Evolutionary conservation across 2,888 invertebrate genomes (phyloP).

Genomic region (Cremastobaeus sp.): DNA sequence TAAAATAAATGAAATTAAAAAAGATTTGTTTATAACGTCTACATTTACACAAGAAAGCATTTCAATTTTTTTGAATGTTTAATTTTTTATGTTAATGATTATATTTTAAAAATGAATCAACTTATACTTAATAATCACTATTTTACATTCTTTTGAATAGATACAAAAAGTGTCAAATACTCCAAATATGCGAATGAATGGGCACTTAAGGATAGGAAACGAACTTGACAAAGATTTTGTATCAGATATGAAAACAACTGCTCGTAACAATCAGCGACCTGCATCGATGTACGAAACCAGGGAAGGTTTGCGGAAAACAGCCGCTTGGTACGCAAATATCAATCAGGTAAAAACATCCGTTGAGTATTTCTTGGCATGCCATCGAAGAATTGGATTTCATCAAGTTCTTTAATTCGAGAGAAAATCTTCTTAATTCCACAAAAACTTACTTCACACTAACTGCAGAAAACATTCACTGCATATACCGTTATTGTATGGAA

Average conservation of each 20-base stretch:
- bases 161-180: constrained; percentile 59
- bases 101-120: too few relatives aligned
- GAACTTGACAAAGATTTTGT: constrained; percentile 79
- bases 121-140: neutral
- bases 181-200: constrained; percentile 68
- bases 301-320: constrained; percentile 83
- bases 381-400: too few relatives aligned
- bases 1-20: too few relatives aligned
- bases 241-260: constrained; percentile 78
- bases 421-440: too few relatives aligned
- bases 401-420: too few relatives aligned
- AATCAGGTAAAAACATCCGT: constrained; percentile 68
- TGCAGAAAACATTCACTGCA: too few relatives aligned
- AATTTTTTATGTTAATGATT: too few relatives aligned
- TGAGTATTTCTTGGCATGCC: constrained; percentile 1
- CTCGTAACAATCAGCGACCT: constrained; percentile 83
- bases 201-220: constrained; percentile 77
- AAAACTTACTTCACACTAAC: too few relatives aligned
- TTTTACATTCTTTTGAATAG: constrained; percentile 41
- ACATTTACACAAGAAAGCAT: too few relatives aligned
- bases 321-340: constrained; percentile 68
- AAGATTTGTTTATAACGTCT: too few relatives aligned
- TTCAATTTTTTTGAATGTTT: too few relatives aligned
- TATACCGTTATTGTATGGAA: too few relatives aligned
- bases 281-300: constrained; percentile 93